Evolutionary conservation across 2,888 invertebrate species (phyloP), one percentile per base, ranked within the genome.

Genomic region (Drosophila cognata): DNA sequence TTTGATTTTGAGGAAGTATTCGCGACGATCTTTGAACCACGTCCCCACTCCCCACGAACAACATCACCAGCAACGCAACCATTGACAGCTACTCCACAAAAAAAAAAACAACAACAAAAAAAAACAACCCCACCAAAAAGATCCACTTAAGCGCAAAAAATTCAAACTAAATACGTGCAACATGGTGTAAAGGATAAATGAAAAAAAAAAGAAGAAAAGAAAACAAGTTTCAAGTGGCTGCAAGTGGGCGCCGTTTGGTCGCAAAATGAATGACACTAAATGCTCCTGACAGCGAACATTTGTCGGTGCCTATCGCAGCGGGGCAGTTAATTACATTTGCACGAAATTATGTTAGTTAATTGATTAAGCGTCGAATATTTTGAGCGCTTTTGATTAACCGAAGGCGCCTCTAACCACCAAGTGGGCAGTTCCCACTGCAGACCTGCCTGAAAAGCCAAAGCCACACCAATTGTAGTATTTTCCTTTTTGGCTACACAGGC

Each of bases 261-360:
- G 65, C 77, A 73, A 81, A 81, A 79, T 87, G 84, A 88, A 85
- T 89, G 84, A 90, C 88, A 85, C 82, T 82, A 90, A 90, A 87
- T 67, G 84, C 79, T 88, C 71, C 76, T 85, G 89, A 85, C 89
- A 90, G 87, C 84, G 71, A 80, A 83, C 88, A 89, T 90, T 88
- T 90, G 88, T 88, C 83, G 77, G 83, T 65, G 74, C 64, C 71
- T 68, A 81, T 85, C 79, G 71, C 83, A 80, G 68, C 79, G 74
- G 66, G 82, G 79, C 68, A 82, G 87, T 90, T 90, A 90, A 90
- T 89, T 90, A 82, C 85, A 87, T 89, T 89, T 88, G 82, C 91
- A 90, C 87, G 72, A 85, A 88, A 84, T 86, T 74, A 89, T 87
- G 82, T 77, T 77, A 78, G 76, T 85, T 84, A 87, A 88, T 88